Evolutionary conservation across 2,113 vertebrate genomes (phyloP).

Genomic region (Pteronura brasiliensis): DNA sequence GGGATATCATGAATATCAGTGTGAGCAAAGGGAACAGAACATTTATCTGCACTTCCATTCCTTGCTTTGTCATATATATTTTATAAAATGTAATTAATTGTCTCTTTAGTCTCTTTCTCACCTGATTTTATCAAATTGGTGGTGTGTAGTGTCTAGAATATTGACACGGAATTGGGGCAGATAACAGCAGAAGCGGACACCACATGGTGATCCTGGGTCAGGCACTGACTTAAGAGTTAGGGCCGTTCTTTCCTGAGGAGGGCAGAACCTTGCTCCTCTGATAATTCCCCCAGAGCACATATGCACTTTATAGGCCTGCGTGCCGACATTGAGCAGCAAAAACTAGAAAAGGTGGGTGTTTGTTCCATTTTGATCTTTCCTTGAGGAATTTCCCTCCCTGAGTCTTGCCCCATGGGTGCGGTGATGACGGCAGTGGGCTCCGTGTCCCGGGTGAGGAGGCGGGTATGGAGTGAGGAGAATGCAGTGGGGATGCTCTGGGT

Average conservation of each 20-base stretch:
- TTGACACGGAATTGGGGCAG: fast-evolving
- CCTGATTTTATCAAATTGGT: not conserved
- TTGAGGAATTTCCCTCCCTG: too few species aligned
- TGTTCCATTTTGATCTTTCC: fast-evolving
- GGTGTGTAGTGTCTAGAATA: fast-evolving
- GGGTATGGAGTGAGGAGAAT: fast-evolving
- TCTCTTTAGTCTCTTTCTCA: not conserved
- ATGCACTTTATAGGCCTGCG: not conserved
- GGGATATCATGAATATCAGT: too few species aligned
- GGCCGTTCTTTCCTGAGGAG: not conserved
- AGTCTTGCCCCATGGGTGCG: not conserved
- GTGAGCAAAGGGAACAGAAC: fast-evolving
- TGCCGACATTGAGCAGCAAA: not conserved
- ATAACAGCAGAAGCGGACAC: not conserved
- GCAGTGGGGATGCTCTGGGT: fast-evolving
- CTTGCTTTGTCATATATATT: not conserved
- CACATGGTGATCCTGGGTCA: too few species aligned
- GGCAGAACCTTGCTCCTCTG: not conserved
- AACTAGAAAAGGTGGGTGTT: too few species aligned
- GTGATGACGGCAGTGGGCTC: not conserved
- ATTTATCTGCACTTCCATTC: fast-evolving
- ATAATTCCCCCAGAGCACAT: fast-evolving
- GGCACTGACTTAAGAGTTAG: not conserved
- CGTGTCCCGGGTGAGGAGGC: not conserved
- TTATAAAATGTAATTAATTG: not conserved